Evolutionary conservation across 2,888 invertebrate species (phyloP).

Genomic region (Schizaphis graminum): DNA sequence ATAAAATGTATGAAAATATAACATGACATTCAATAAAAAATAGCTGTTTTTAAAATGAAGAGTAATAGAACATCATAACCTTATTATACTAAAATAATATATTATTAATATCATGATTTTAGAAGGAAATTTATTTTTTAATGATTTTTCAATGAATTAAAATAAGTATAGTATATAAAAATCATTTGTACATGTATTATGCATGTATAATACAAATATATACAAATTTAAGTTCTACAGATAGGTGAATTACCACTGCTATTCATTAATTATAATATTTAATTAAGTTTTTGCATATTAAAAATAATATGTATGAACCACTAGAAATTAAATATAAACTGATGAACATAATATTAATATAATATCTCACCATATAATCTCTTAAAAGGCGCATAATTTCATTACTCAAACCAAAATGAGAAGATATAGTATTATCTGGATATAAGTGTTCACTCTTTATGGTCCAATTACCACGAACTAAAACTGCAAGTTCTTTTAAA

Average conservation of each 20-base stretch:
- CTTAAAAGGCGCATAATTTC: constrained; percentile 47
- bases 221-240: neutral
- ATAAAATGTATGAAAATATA: neutral
- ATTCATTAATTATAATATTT: neutral
- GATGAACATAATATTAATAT: neutral
- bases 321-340: neutral
- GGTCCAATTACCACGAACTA: constrained; percentile 41
- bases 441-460: constrained; percentile 52
- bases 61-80: neutral
- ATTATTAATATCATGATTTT: too few relatives aligned
- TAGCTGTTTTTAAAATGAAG: neutral
- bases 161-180: neutral
- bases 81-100: neutral
- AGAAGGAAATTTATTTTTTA: neutral
- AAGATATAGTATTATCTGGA: constrained; percentile 47
- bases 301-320: neutral
- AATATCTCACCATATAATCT: constrained; percentile 50
- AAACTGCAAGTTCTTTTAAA: constrained; percentile 37
- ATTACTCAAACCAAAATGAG: constrained; percentile 32
- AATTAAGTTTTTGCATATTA: neutral
- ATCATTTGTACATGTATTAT: neutral
- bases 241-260: neutral
- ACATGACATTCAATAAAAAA: neutral
- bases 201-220: neutral
- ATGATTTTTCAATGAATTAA: neutral